Base-by-base conservation (phyloP, 2,113 vertebrate genomes). In the Lanius collurio region DNA sequence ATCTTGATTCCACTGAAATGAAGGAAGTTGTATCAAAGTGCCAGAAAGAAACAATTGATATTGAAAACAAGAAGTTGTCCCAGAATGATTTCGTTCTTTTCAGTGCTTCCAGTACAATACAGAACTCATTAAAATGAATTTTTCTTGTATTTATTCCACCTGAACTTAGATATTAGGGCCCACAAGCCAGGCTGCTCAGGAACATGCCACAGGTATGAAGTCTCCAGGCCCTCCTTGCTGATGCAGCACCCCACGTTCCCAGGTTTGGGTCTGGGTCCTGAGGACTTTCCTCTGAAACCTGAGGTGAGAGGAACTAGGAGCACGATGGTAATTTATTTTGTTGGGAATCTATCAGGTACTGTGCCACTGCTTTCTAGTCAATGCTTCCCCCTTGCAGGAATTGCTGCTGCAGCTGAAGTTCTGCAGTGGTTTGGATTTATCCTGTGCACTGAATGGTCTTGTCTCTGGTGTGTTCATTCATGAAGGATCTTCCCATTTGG, bases 121-220 rank as follows among this genome's bases (percentile, higher is more conserved):
- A 76, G 74, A 92, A 79, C 68, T 69, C 85, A 64, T 37, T 52
- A 35, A 46, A 78, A 87, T 80, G 30, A 69, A 0, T 80, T 94
- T 89, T 83, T 42, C 18, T 50, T 62, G 8, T 27, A 13, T 59
- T 81, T 73, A 33, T 59, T 77, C 21, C 42, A 47, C 35, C 33
- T 56, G 28, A 90, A 70, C 22, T 86, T 39, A 94, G 73, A 78
- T 85, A 85, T 80, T 46, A 90, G 53, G 47, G 89, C 83, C 75
- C 77, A 67, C 55, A 75, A 96, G 94, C 82, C 94, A 63, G 93
- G 93, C 87, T 94, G 95, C 95, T 98, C 94, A 96, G 96, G 95
- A 96, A 59, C 69, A 74, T 84, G 95, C 21, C 12, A 10, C 23
- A 84, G 49, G 31, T 59, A 22, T 10, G 33, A 82, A 57, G n/a